A percentile compares a stretch with the other conserved stretches of the same genome.
These are phyloP conservation scores for Onychomys arenicola DNA, from an alignment of 2,797 vertebrate species.

Conservation along the genomic window DNA sequence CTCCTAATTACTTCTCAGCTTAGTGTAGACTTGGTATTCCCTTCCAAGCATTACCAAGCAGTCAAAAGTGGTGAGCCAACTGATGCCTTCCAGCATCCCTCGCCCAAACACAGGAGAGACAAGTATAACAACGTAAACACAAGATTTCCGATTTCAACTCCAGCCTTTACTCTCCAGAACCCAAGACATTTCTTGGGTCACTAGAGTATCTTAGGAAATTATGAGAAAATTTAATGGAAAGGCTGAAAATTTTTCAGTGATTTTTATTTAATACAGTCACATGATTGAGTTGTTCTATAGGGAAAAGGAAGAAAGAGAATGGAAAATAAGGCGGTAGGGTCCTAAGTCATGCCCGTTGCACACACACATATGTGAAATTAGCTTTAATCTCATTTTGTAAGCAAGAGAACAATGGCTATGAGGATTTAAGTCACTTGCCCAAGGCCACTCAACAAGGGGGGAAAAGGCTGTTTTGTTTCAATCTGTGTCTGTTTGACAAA, in stretches of 20 bases:
- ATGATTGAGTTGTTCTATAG: not conserved
- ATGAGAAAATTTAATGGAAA: not conserved
- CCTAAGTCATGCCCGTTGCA: not conserved
- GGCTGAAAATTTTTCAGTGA: not conserved
- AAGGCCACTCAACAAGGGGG: slow-evolving; percentile 25
- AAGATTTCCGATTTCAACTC: not conserved
- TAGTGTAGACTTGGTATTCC: not conserved
- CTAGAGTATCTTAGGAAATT: not conserved
- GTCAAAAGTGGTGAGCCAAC: slow-evolving; percentile 40
- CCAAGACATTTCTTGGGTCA: not conserved
- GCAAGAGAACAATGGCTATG: not conserved
- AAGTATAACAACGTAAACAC: slow-evolving; percentile 8
- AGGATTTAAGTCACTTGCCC: slow-evolving; percentile 7
- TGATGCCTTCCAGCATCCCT: slow-evolving; percentile 48
- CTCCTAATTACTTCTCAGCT: not conserved
- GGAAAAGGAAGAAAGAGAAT: not conserved
- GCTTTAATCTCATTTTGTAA: slow-evolving; percentile 14
- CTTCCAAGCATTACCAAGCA: slow-evolving; percentile 14
- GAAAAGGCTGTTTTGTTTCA: not conserved
- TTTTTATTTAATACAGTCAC: not conserved
- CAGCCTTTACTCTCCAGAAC: not conserved
- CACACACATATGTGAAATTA: not conserved
- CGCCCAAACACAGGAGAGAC: slow-evolving; percentile 8
- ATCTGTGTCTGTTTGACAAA: not conserved
- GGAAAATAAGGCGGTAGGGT: not conserved